Conservation (phyloP, 2,797 vertebrate genomes). For the Neopelma chrysocephalum region DNA sequence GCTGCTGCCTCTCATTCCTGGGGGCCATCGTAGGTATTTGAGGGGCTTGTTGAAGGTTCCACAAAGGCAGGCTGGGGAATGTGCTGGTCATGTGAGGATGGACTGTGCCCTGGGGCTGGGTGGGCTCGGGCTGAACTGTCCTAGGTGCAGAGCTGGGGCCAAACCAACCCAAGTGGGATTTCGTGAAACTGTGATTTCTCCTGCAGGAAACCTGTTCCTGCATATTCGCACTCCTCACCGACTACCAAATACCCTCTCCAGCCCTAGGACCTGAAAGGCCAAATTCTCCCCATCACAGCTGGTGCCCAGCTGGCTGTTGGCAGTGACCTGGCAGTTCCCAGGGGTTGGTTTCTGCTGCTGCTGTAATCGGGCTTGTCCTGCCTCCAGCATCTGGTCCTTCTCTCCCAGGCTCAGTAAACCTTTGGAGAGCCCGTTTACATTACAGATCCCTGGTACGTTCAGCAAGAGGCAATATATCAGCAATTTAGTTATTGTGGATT, state of each 20-base stretch:
- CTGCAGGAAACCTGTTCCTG: background rate
- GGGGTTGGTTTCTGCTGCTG: background rate
- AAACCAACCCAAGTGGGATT: background rate
- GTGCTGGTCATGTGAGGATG: accelerated
- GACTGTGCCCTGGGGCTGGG: background rate
- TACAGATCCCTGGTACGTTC: conserved; percentile 10
- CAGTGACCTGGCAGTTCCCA: background rate
- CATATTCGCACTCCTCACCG: background rate
- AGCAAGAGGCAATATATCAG: conserved; percentile 64
- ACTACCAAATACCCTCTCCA: background rate
- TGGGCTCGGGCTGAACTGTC: accelerated
- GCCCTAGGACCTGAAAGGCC: background rate
- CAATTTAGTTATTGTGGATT: conserved; percentile 60
- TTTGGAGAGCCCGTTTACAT: conserved; percentile 65
- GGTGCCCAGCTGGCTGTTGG: background rate
- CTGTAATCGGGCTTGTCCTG: background rate
- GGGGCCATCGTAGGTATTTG: accelerated
- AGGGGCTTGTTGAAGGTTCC: background rate
- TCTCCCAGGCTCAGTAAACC: conserved; percentile 48
- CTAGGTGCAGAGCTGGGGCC: background rate
- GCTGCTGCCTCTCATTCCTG: accelerated
- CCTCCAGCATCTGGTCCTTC: conserved; percentile 67
- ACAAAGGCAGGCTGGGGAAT: background rate
- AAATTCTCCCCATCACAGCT: background rate
- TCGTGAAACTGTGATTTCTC: accelerated